Conservation (phyloP, 2,113 vertebrate species). For the Perca schrenkii region DNA sequence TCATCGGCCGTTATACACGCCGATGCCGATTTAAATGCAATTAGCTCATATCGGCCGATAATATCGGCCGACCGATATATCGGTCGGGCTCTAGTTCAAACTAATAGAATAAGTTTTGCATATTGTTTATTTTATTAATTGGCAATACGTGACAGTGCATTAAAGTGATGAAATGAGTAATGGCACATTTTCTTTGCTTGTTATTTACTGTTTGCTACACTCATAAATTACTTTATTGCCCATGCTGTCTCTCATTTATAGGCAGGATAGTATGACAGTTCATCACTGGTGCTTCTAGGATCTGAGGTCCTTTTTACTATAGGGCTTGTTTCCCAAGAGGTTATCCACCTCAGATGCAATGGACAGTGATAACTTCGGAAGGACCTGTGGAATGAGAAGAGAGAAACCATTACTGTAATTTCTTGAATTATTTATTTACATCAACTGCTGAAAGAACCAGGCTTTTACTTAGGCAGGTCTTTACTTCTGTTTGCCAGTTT, state of each 20-base stretch:
- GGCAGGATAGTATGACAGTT: not conserved
- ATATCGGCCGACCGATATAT: too few species aligned
- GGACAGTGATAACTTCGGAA: conserved; percentile 93
- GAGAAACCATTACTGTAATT: not conserved
- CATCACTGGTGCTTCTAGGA: conserved; percentile 80
- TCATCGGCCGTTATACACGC: too few species aligned
- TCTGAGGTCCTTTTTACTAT: conserved; percentile 94
- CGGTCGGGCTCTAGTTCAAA: too few species aligned
- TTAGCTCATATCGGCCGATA: too few species aligned
- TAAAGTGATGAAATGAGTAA: not conserved
- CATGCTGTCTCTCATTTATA: not conserved
- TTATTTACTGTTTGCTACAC: not conserved
- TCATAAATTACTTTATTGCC: too few species aligned
- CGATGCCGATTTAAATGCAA: too few species aligned
- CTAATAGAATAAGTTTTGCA: not conserved
- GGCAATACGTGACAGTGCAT: not conserved
- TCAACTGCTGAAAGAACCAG: not conserved
- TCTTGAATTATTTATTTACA: not conserved
- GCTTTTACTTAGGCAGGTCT: not conserved
- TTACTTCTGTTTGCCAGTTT: not conserved
- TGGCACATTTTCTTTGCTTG: not conserved
- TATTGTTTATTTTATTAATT: not conserved
- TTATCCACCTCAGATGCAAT: conserved; percentile 92
- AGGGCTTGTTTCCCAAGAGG: conserved; percentile 96
- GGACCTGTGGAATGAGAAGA: conserved; percentile 84